A percentile compares a stretch with the other conserved stretches of the same genome.
Conservation (phyloP, 2,113 vertebrate genomes). For the Pao palembangensis region DNA sequence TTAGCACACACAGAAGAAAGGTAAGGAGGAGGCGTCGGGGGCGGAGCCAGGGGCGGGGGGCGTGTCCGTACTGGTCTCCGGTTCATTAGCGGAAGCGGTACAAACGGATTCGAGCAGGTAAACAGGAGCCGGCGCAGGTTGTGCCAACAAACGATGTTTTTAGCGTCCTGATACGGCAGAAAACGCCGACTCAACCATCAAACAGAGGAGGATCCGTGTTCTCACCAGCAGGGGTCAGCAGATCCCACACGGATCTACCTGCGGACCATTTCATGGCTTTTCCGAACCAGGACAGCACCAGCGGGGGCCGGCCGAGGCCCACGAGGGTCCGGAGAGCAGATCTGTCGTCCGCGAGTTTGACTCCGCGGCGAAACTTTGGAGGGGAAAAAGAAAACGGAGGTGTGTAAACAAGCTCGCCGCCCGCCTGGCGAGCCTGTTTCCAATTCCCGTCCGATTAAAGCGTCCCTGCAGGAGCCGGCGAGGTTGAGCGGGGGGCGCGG, state of each 20-base stretch:
- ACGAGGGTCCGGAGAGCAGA: too few species aligned
- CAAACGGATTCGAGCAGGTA: slow-evolving; percentile 31
- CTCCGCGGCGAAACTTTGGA: neutral
- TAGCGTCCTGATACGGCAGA: too few species aligned
- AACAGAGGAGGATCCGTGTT: too few species aligned
- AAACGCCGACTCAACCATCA: too few species aligned
- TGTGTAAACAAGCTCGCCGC: slow-evolving; percentile 61
- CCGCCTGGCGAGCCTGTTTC: slow-evolving; percentile 57
- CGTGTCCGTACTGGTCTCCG: slow-evolving; percentile 29
- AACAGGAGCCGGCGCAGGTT: neutral
- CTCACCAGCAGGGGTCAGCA: too few species aligned
- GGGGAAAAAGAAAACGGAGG: slow-evolving; percentile 20
- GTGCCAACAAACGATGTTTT: neutral
- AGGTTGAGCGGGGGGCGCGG: slow-evolving; percentile 71
- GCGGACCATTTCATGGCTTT: too few species aligned
- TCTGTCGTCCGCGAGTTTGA: too few species aligned
- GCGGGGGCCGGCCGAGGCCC: too few species aligned
- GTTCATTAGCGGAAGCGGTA: slow-evolving; percentile 42
- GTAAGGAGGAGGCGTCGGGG: slow-evolving; percentile 60
- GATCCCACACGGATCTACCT: too few species aligned
- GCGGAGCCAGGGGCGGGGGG: slow-evolving; percentile 36
- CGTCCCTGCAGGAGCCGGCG: slow-evolving; percentile 59
- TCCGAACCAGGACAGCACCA: too few species aligned
- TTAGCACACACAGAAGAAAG: slow-evolving; percentile 59
- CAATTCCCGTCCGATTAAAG: slow-evolving; percentile 71